These are phyloP conservation scores for Lasioglossum albipes DNA, from an alignment of 1,140 invertebrate genomes.

Conservation along the genomic window DNA sequence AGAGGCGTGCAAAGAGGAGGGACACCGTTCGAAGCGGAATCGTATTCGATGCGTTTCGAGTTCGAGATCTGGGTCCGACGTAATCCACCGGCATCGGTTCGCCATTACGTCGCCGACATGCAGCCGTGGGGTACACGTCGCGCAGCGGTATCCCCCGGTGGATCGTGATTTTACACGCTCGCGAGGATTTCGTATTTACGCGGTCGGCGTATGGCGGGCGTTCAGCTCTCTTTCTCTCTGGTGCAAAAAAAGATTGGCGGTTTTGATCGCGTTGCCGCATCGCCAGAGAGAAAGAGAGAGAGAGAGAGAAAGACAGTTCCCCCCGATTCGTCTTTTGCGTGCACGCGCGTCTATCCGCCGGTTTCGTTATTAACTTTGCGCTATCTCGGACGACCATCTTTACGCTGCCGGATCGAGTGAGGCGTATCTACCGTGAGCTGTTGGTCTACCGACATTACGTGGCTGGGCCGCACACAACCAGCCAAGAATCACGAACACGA, in stretches of 20 bases:
- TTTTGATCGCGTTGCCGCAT: constrained; percentile 46
- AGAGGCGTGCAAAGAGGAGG: too few species aligned
- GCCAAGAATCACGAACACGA: neutral
- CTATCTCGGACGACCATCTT: constrained; percentile 72
- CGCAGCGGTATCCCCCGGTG: constrained; percentile 27
- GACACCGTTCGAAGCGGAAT: too few species aligned
- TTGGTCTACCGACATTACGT: constrained; percentile 55
- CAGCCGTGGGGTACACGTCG: constrained; percentile 23
- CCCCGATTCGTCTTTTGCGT: constrained; percentile 28
- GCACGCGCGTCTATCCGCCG: constrained; percentile 56
- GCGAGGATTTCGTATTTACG: constrained; percentile 50
- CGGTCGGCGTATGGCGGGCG: neutral
- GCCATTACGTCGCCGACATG: constrained; percentile 45
- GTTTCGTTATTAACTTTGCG: constrained; percentile 70
- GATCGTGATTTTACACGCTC: constrained; percentile 49
- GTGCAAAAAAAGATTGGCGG: constrained; percentile 38
- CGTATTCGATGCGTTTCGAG: neutral
- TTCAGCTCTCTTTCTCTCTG: neutral
- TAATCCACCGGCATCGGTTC: constrained; percentile 8
- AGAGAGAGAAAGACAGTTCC: neutral
- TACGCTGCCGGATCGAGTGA: constrained; percentile 67
- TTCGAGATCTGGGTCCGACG: neutral
- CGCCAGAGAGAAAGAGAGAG: too few species aligned
- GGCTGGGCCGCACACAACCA: too few species aligned
- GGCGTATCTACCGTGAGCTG: constrained; percentile 51